Evolutionary conservation across 1,140 invertebrate species (phyloP).

Genomic region (Saccostrea echinata): DNA sequence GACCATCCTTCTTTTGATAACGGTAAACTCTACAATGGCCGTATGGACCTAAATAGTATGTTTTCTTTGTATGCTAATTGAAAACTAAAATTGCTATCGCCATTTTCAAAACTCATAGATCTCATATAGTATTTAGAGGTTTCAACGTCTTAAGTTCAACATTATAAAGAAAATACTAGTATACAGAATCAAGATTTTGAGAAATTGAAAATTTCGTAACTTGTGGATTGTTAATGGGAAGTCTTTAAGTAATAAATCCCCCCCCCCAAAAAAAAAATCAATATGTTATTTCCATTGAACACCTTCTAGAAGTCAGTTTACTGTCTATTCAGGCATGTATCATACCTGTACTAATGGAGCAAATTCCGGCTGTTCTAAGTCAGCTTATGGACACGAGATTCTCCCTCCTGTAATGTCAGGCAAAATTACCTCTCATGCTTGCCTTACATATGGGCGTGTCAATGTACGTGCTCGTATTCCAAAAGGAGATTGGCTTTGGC

Average conservation of each 20-base stretch:
- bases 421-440: constrained; percentile 39
- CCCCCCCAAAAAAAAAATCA: too few species aligned
- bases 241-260: too few species aligned
- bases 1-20: constrained; percentile 16
- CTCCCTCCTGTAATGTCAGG: constrained; percentile 59
- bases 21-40: constrained; percentile 39
- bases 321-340: neutral
- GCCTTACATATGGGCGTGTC: constrained; percentile 52
- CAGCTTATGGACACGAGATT: constrained; percentile 36
- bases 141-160: too few species aligned
- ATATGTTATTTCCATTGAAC: too few species aligned
- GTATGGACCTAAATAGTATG: constrained; percentile 41
- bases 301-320: too few species aligned
- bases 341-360: constrained; percentile 21
- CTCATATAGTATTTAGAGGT: too few species aligned
- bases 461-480: constrained; percentile 54
- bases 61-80: neutral
- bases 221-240: too few species aligned
- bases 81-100: too few species aligned
- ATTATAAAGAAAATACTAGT: too few species aligned
- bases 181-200: too few species aligned
- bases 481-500: constrained; percentile 87
- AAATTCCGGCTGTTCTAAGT: neutral
- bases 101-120: too few species aligned
- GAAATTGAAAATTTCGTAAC: too few species aligned